phyloP scores from a whole-genome alignment of 2,797 vertebrate species.

The Hyperoplus immaculatus region DNA sequence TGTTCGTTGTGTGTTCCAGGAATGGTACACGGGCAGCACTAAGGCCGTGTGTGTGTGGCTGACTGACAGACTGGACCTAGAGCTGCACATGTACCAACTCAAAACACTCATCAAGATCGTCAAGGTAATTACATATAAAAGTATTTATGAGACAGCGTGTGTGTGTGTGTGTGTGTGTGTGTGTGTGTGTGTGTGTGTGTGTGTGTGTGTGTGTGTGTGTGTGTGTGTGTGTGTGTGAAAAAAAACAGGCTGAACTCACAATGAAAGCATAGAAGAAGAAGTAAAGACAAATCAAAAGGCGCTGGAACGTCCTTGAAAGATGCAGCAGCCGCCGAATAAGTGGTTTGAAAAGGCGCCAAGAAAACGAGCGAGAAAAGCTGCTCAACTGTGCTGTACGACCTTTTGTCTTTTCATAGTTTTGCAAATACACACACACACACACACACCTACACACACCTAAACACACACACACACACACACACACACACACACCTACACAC shows the following conservation, averaged over 20 bases:
- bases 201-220: too few relatives aligned
- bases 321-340: background rate
- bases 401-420: slow-evolving; percentile 69
- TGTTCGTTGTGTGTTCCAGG: slow-evolving; percentile 79
- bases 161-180: too few relatives aligned
- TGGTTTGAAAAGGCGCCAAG: slow-evolving; percentile 38
- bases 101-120: slow-evolving; percentile 99
- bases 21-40: slow-evolving; percentile 95
- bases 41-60: slow-evolving; percentile 95
- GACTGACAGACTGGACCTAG: slow-evolving; percentile 95
- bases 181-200: too few relatives aligned
- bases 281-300: slow-evolving; percentile 23
- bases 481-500: too few relatives aligned
- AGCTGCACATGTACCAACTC: slow-evolving; percentile 97
- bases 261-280: slow-evolving; percentile 21
- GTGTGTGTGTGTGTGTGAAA: too few relatives aligned
- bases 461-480: too few relatives aligned
- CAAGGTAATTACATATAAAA: slow-evolving; percentile 87
- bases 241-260: slow-evolving; percentile 43
- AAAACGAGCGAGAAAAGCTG: slow-evolving; percentile 40
- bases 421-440: slow-evolving; percentile 38
- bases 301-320: slow-evolving; percentile 66
- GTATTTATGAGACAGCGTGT: too few relatives aligned
- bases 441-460: too few relatives aligned
- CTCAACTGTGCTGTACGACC: slow-evolving; percentile 46